Base-by-base conservation (phyloP, 2,888 invertebrate genomes). In the Aproaerema taeniolella region DNA sequence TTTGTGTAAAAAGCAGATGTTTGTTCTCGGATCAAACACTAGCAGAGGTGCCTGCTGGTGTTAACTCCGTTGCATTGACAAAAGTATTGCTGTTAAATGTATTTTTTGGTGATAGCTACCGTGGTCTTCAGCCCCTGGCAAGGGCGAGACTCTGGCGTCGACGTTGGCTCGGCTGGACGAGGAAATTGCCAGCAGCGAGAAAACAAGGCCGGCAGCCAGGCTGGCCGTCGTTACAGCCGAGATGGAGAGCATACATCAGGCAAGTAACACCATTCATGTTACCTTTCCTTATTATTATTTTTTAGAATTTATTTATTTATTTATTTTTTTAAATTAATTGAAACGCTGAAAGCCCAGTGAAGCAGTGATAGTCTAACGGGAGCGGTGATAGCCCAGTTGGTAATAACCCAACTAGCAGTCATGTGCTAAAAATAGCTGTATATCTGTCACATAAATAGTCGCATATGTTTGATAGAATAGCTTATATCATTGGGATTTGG, bases 211-310 rank as follows among this genome's bases (percentile, higher is more conserved):
- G 0, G 60, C 67, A 0, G 77, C 82, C 2, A 66, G 82, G 34
- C 64, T 86, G 0, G 69, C 74, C 1, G 79, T 82, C 0, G 66
- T 86, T 8, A 52, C 72, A 1, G 73, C 76, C 0, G 81, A 86
- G 49, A 49, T 86, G 41, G 69, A 73, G 10, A 76, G 70, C 43
- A 66, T 87, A 46, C 68, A 74, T 16, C 75, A 78, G 74, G 86
- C 83, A 17, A n/a, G 20, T n/a, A n/a, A 20, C 20, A 20, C 8
- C 20, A 4, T 20, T 20, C 20, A 4, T 20, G 8, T n/a, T 8
- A 20, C 8, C 20, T 8, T 20, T 20, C 20, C 20, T 20, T 20
- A 4, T 20, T 20, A 20, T 20, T 12, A 7, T 14, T 24, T 11
- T 9, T 51, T 28, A n/a, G n/a, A n/a, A n/a, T n/a, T n/a, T n/a